Percentiles rank a stretch among this genome's conserved stretches.
These are phyloP conservation scores for Paraescarpia echinospica DNA, from an alignment of 1,140 invertebrate species.

Conservation along the genomic window DNA sequence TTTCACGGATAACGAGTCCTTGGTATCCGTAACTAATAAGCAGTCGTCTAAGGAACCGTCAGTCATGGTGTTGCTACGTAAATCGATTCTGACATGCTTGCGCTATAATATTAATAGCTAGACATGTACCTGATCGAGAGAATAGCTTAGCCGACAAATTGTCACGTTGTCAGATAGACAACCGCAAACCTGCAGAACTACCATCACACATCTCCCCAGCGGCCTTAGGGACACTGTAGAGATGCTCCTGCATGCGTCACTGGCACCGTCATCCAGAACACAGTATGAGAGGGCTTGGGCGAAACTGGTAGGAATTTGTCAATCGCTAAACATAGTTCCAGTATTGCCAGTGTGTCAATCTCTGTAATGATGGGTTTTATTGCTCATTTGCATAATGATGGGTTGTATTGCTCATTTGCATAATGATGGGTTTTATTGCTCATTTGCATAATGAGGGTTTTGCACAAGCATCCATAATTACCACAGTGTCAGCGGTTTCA, in stretches of 20 bases:
- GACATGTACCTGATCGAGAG: not conserved
- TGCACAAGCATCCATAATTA: not conserved
- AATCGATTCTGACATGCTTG: not conserved
- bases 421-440: not conserved
- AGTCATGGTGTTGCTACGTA: not conserved
- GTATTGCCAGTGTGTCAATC: not conserved
- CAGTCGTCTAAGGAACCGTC: not conserved
- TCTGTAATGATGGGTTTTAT: too few relatives aligned
- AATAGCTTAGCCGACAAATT: not conserved
- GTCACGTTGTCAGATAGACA: not conserved
- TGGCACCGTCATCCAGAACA: not conserved
- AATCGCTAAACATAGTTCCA: not conserved
- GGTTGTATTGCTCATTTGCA: too few relatives aligned
- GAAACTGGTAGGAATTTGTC: not conserved
- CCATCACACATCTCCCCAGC: not conserved
- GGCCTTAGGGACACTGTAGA: not conserved
- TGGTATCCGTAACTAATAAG: not conserved
- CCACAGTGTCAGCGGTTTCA: not conserved
- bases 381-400: too few relatives aligned
- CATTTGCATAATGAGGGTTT: not conserved
- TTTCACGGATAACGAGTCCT: not conserved
- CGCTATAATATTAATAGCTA: not conserved
- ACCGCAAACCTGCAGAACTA: not conserved
- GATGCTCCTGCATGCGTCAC: not conserved
- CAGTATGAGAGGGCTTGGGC: too few relatives aligned